phyloP scores from a whole-genome alignment of 1,140 invertebrate genomes.

The Drosophila pectinifera region DNA sequence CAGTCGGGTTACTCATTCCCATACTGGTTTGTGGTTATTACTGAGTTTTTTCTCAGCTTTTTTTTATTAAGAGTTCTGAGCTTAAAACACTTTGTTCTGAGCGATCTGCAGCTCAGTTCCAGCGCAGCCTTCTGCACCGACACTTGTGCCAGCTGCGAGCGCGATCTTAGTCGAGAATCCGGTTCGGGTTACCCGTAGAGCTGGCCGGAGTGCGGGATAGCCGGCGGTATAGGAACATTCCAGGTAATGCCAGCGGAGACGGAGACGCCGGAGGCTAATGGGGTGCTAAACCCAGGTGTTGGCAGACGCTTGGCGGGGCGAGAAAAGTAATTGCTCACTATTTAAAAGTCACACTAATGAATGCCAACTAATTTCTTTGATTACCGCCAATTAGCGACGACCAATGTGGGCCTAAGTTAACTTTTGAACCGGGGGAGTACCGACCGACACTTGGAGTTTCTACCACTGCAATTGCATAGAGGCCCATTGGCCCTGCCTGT shows the following conservation, averaged over 20 bases:
- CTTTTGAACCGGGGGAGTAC: constrained; percentile 36
- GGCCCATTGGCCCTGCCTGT: neutral
- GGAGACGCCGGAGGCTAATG: constrained; percentile 42
- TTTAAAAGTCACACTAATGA: constrained; percentile 9
- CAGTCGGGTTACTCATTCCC: constrained; percentile 14
- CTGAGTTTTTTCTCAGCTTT: constrained; percentile 35
- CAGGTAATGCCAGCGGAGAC: constrained; percentile 49
- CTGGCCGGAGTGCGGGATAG: constrained; percentile 19
- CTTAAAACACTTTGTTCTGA: constrained; percentile 71
- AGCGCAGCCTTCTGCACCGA: constrained; percentile 46
- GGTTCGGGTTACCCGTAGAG: constrained; percentile 11
- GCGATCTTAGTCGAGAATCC: constrained; percentile 16
- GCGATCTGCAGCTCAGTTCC: constrained; percentile 68
- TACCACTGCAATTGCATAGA: neutral
- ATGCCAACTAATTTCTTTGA: constrained; percentile 18
- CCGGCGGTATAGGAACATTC: constrained; percentile 12
- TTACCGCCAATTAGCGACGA: constrained; percentile 19
- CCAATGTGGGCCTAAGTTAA: constrained; percentile 14
- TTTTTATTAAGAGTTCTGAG: constrained; percentile 37
- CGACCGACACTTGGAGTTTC: neutral
- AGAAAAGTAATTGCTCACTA: constrained; percentile 21
- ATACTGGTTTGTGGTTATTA: constrained; percentile 63
- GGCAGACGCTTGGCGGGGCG: neutral
- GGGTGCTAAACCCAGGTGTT: constrained; percentile 27
- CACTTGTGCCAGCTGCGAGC: constrained; percentile 36